phyloP scores from a whole-genome alignment of 2,888 invertebrate genomes.

The Serripes groenlandicus region DNA sequence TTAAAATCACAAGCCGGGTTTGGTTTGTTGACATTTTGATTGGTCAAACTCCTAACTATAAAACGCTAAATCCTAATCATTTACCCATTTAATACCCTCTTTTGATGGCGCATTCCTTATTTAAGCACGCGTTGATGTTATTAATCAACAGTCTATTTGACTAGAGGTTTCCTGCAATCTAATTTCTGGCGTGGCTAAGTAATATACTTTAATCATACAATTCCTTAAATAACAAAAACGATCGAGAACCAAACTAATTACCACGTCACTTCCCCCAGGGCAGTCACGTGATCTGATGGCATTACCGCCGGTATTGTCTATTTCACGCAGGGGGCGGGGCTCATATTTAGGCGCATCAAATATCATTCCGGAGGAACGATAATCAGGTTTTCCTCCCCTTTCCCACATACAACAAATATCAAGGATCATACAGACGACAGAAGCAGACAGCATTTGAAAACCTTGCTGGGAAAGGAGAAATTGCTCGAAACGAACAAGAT shows the following conservation, averaged over 20 bases:
- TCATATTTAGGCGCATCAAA: too few relatives aligned
- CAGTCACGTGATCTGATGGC: background rate
- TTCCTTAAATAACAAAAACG: conserved; percentile 8
- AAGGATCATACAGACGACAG: too few relatives aligned
- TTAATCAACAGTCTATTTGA: conserved; percentile 31
- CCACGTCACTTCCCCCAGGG: conserved; percentile 1
- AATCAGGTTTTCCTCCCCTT: too few relatives aligned
- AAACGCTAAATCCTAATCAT: too few relatives aligned
- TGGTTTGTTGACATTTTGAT: too few relatives aligned
- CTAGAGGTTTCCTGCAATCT: conserved; percentile 13
- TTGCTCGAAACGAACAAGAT: background rate
- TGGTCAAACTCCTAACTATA: too few relatives aligned
- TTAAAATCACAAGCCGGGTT: too few relatives aligned
- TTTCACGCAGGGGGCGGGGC: background rate
- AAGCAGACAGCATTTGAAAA: background rate
- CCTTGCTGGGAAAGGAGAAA: background rate
- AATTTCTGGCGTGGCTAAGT: conserved; percentile 23
- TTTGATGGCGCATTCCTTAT: background rate
- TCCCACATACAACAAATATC: too few relatives aligned
- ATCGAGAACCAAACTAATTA: conserved; percentile 13
- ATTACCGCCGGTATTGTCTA: background rate
- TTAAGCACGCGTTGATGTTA: conserved; percentile 23
- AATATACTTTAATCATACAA: conserved; percentile 20
- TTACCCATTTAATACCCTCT: too few relatives aligned
- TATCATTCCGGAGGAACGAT: background rate